Base-by-base conservation (phyloP, 2,113 vertebrate species). In the Eleginops maclovinus region DNA sequence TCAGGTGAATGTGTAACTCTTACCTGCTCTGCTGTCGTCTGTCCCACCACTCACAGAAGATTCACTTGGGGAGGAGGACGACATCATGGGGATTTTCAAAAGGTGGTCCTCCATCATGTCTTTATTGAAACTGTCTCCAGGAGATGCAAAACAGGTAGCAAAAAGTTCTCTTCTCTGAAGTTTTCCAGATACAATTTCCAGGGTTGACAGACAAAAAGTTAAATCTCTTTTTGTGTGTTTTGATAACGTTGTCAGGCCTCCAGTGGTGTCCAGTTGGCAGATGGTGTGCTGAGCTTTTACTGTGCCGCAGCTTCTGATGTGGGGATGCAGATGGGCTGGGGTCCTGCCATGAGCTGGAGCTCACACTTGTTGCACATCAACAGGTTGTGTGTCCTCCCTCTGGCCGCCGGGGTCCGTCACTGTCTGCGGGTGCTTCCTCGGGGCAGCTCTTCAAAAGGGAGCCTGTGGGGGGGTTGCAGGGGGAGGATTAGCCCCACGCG, bases 21-120 rank as follows among this genome's bases (percentile, higher is more conserved):
- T 94, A 96, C 96, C 96, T 88, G 94, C 89, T 89, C 94, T 87
- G 72, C 92, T 93, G 78, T 95, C 95, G 0, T 96, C 96, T n/a
- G 91, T 88, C 51, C 92, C 88, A 1, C 91, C 71, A 83, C 94
- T 95, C 77, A 87, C 87, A n/a, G 84, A 85, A 0, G 95, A 95
- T 24, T 92, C 94, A 0, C 79, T 61, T 0, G 95, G 95, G 4
- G 96, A 95, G 1, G 93, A 94, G 1, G 88, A 89, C 1, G 93
- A 83, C 91, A 95, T 89, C 84, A 92, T 71, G 68, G 83, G 26
- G 36, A 86, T 89, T 75, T 92, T 92, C 4, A 87, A 44, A 73
- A 92, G 82, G 77, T 92, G 92, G 50, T 93, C 92, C 24, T 94
- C 93, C 93, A 93, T 94, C 88, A 87, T 90, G 40, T 70, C 58